Base-by-base conservation (phyloP, 1,140 invertebrate genomes). In the Drosophila kepulauana region DNA sequence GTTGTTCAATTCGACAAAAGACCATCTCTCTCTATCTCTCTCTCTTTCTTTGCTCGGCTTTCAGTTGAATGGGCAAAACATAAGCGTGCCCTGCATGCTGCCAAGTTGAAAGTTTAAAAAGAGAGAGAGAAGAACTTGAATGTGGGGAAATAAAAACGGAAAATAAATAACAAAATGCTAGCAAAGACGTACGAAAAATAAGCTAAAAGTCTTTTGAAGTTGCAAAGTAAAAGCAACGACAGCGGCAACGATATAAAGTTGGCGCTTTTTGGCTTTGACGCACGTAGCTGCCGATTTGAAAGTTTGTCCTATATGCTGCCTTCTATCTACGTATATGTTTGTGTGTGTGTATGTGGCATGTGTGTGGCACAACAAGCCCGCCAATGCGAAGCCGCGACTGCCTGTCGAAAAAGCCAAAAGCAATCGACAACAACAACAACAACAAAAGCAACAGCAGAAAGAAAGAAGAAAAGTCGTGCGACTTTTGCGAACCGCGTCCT, bases 211-310 rank as follows among this genome's bases (percentile, higher is more conserved):
- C 68, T 72, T 76, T 76, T 71, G 74, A 76, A 78, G 75, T 75
- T 79, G 58, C 67, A 79, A 65, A 78, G 65, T 70, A 78, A 75
- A 68, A 78, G 35, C 56, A 73, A 70, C 28, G 25, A 48, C 72
- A 66, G 20, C 48, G 46, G 43, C 78, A 77, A 63, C 80, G 84
- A 87, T 87, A 87, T 84, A 87, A 87, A 87, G 65, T 87, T 87
- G 73, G 80, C 73, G 82, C 82, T 87, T 87, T 87, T 78, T 87
- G 82, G 82, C 82, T 87, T 87, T 88, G 82, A 87, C 82, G 82
- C 82, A 87, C 82, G 84, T 89, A 89, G 84, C 84, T 75, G 80
- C 81, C 80, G 85, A 87, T 87, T 89, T 84, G 69, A 80, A 87
- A 89, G 80, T 87, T 87, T 88, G 51, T 71, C 73, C 76, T 38